Percentiles rank a stretch among this genome's conserved stretches.
Evolutionary conservation across 2,888 invertebrate genomes (phyloP).

Genomic region (Biston stratarius): DNA sequence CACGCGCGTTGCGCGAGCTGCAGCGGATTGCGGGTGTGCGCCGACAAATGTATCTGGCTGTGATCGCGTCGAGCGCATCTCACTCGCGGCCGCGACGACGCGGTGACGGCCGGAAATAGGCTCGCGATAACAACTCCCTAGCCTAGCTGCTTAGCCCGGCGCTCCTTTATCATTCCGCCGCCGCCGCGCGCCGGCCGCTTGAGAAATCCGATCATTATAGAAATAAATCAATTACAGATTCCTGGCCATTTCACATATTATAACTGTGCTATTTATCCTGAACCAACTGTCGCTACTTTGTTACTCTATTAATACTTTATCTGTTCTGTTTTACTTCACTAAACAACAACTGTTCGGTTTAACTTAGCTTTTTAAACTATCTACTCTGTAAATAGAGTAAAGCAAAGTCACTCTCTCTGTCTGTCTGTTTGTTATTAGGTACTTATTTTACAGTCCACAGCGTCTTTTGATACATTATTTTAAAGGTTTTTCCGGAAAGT

Average conservation of each 20-base stretch:
- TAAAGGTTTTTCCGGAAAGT: too few species aligned
- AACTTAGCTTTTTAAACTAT: too few species aligned
- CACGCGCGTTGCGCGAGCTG: conserved; percentile 62
- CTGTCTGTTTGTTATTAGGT: too few species aligned
- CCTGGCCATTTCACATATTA: conserved; percentile 45
- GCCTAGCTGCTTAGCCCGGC: conserved; percentile 61
- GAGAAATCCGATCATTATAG: conserved; percentile 81
- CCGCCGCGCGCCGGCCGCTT: conserved; percentile 54
- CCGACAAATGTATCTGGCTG: conserved; percentile 84
- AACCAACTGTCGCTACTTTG: conserved; percentile 53
- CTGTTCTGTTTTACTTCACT: too few species aligned
- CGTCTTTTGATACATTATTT: too few species aligned
- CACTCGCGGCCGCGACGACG: conserved; percentile 59
- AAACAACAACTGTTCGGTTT: too few species aligned
- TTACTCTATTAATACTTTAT: conserved; percentile 55
- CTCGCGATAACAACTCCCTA: conserved; percentile 81
- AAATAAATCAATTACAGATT: conserved; percentile 78
- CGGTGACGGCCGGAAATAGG: conserved; percentile 85
- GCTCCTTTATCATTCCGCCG: conserved; percentile 77
- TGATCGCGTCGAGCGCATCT: conserved; percentile 74
- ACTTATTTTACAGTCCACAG: too few species aligned
- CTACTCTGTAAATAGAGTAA: too few species aligned
- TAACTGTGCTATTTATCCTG: conserved; percentile 57
- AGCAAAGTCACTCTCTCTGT: too few species aligned
- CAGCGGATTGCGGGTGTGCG: conserved; percentile 59